Evolutionary conservation across 2,797 vertebrate species (phyloP).

Genomic region (Poecilia gillii): DNA sequence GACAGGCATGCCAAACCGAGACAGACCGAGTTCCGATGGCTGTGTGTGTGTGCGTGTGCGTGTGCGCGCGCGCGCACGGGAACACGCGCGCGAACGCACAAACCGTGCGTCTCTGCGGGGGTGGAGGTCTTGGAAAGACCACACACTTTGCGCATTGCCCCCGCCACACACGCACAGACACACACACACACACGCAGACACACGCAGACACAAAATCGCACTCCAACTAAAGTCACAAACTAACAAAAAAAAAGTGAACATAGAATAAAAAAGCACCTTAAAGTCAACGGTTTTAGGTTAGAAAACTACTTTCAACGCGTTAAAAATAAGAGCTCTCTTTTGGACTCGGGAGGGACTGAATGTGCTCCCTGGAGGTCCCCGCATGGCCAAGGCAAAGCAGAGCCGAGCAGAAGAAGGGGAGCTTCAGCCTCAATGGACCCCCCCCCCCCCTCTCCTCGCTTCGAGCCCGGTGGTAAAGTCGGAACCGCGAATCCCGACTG

Average conservation of each 20-base stretch:
- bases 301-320: constrained; percentile 21
- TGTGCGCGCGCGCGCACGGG: not conserved
- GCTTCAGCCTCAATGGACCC: constrained; percentile 11
- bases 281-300: not conserved
- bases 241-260: constrained; percentile 38
- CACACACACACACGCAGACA: not conserved
- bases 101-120: constrained; percentile 67
- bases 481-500: constrained; percentile 1
- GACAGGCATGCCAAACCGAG: constrained; percentile 60
- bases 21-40: constrained; percentile 15
- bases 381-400: constrained; percentile 51
- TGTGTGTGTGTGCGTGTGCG: constrained; percentile 2
- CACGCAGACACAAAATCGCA: constrained; percentile 17
- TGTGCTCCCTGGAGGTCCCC: constrained; percentile 49
- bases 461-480: not conserved
- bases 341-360: constrained; percentile 22
- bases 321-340: constrained; percentile 8
- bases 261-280: constrained; percentile 4
- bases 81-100: constrained; percentile 16
- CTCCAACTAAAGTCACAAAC: constrained; percentile 47
- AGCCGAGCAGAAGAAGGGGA: constrained; percentile 17
- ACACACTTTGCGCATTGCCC: constrained; percentile 77
- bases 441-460: not conserved
- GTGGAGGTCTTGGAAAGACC: constrained; percentile 73
- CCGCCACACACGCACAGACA: not conserved